Base-by-base conservation (phyloP, 2,797 vertebrate species). In the Gastrophryne carolinensis region DNA sequence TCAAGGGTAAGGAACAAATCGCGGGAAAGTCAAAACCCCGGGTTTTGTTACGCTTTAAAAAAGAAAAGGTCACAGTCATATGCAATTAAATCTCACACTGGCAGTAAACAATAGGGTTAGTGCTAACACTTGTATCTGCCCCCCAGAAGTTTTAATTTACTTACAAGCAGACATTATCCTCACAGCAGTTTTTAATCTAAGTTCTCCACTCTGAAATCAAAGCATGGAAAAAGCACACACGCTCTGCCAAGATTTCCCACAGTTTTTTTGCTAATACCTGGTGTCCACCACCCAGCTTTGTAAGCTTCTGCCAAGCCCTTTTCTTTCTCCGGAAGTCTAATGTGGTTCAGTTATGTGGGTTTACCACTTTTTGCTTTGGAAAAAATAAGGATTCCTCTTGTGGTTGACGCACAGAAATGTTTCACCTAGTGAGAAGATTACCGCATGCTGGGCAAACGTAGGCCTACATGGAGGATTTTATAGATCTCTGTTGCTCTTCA, bases 381-480 rank as follows among this genome's bases (percentile, higher is more conserved):
- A 71, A 44, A 60, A 72, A 63, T n/a, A 53, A 34, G n/a, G 34
- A 56, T 70, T 63, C 58, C 58, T 70, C 65, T 75, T 71, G 75
- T 50, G 66, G 74, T 49, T 69, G 23, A 29, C 49, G 13, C 26
- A 21, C 60, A 23, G 19, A 74, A 60, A 41, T 53, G 2, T 30
- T 56, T 70, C 39, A 70, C 57, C 58, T 77, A 64, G 35, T 37
- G 49, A 17, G 60, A 13, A 56, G 57, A 49, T 49, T 39, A 19
- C 37, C 49, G 35, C 58, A 37, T 35, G 57, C 49, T 41, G 41
- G 34, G 11, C 24, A 47, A 63, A 66, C 27, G 29, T n/a, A 49
- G 1, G 3, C 53, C 24, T 24, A 13, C 9, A 24, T 12, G 11
- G 60, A 71, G 58, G 23, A 24, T 41, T 56, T n/a, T 53, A 49